phyloP scores from a whole-genome alignment of 2,888 invertebrate genomes.

The Rhagophthalmus giganteus region DNA sequence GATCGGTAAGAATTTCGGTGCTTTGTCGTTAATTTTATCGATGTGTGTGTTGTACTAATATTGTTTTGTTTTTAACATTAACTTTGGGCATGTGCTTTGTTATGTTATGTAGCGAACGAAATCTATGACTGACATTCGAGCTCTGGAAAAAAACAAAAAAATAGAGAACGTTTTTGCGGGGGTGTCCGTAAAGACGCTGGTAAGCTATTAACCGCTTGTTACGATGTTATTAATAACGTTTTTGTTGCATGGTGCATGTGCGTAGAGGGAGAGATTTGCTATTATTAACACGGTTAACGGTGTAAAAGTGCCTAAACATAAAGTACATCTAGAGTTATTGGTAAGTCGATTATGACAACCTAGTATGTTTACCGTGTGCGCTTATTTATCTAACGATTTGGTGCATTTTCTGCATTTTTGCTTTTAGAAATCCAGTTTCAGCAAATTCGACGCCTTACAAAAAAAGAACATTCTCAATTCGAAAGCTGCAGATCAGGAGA shows the following conservation, averaged over 20 bases:
- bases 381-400: neutral
- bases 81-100: slow-evolving; percentile 24
- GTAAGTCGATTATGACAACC: too few relatives aligned
- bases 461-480: slow-evolving; percentile 70
- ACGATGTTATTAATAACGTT: slow-evolving; percentile 1
- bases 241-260: slow-evolving; percentile 35
- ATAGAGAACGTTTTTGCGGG: slow-evolving; percentile 59
- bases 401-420: slow-evolving; percentile 9
- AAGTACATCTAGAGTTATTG: slow-evolving; percentile 2
- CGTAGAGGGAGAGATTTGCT: slow-evolving; percentile 48
- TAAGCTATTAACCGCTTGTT: slow-evolving; percentile 54
- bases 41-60: neutral
- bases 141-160: slow-evolving; percentile 44
- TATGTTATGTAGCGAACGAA: slow-evolving; percentile 57
- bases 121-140: slow-evolving; percentile 58
- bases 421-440: slow-evolving; percentile 73
- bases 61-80: slow-evolving; percentile 15
- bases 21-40: neutral
- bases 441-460: slow-evolving; percentile 72
- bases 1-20: slow-evolving; percentile 40
- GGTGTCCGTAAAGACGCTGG: slow-evolving; percentile 65
- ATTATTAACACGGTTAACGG: slow-evolving; percentile 33
- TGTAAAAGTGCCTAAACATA: slow-evolving; percentile 11
- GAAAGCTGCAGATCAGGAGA: slow-evolving; percentile 69
- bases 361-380: too few relatives aligned